A percentile compares a stretch with the other conserved stretches of the same genome.
phyloP scores from a whole-genome alignment of 1,140 invertebrate species.

The Carposina sasakii region DNA sequence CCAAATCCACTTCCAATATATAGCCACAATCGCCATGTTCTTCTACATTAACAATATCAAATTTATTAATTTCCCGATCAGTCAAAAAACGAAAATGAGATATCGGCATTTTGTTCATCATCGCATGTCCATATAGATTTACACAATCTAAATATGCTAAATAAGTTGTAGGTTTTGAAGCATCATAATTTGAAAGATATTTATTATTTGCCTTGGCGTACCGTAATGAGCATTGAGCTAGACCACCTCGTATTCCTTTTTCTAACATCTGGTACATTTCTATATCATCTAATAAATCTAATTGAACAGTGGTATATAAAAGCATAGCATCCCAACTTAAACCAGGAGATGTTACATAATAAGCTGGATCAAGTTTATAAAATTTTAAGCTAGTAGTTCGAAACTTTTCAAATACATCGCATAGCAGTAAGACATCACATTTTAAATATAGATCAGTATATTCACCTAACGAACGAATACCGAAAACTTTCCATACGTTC shows the following conservation, averaged over 20 bases:
- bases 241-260: conserved; percentile 19
- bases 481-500: conserved; percentile 65
- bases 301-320: conserved; percentile 8
- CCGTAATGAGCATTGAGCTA: conserved; percentile 13
- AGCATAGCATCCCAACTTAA: conserved; percentile 22
- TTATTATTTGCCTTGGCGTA: conserved; percentile 19
- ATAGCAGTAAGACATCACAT: conserved; percentile 49
- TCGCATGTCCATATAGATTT: conserved; percentile 20
- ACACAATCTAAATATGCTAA: conserved; percentile 18
- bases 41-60: too few species aligned
- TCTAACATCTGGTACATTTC: conserved; percentile 23
- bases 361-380: too few species aligned
- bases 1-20: too few species aligned
- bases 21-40: too few species aligned
- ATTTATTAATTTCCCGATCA: too few species aligned
- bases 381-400: conserved; percentile 32
- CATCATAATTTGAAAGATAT: conserved; percentile 12
- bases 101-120: too few species aligned
- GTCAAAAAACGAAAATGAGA: too few species aligned
- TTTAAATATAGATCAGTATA: conserved; percentile 63
- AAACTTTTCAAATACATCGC: conserved; percentile 71
- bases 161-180: conserved; percentile 7
- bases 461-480: conserved; percentile 45
- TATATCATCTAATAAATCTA: conserved; percentile 15
- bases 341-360: too few species aligned